phyloP scores from a whole-genome alignment of 2,888 invertebrate species.

The Slavum lentiscoides region DNA sequence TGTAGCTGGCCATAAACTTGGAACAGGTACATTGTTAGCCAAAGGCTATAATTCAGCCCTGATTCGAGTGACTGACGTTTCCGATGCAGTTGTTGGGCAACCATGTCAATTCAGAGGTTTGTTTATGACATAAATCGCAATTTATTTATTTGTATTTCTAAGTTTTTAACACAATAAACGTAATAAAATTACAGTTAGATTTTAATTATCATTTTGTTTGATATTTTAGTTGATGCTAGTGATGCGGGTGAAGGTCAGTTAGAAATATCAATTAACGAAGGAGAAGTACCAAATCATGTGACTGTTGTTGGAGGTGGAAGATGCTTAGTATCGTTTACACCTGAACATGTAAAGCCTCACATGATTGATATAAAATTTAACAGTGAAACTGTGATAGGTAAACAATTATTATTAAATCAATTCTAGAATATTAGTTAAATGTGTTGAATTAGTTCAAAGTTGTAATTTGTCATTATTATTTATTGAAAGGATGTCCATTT shows the following conservation, averaged over 20 bases:
- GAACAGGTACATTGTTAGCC: conserved; percentile 86
- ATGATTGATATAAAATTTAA: conserved; percentile 95
- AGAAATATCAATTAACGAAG: conserved; percentile 98
- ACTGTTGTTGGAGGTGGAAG: conserved; percentile 92
- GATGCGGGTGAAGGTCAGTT: conserved; percentile 98
- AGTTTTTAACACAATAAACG: too few relatives aligned
- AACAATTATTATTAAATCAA: conserved; percentile 20
- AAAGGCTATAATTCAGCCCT: conserved; percentile 93
- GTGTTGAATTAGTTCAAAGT: neutral
- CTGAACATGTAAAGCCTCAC: conserved; percentile 87
- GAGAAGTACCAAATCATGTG: conserved; percentile 98
- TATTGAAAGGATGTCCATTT: conserved; percentile 72
- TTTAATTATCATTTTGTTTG: conserved; percentile 37
- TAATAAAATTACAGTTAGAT: too few relatives aligned
- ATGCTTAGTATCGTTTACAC: conserved; percentile 91
- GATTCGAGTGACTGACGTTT: conserved; percentile 91
- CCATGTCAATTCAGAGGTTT: conserved; percentile 94
- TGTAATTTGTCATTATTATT: conserved; percentile 20
- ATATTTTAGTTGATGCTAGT: conserved; percentile 87
- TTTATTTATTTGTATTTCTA: conserved; percentile 34
- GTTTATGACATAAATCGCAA: conserved; percentile 53
- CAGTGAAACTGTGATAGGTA: conserved; percentile 84
- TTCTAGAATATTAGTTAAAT: conserved; percentile 14
- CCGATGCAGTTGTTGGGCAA: conserved; percentile 91
- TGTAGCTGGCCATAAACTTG: conserved; percentile 86